Conservation (phyloP, 2,113 vertebrate genomes). For the Odocoileus virginianus region DNA sequence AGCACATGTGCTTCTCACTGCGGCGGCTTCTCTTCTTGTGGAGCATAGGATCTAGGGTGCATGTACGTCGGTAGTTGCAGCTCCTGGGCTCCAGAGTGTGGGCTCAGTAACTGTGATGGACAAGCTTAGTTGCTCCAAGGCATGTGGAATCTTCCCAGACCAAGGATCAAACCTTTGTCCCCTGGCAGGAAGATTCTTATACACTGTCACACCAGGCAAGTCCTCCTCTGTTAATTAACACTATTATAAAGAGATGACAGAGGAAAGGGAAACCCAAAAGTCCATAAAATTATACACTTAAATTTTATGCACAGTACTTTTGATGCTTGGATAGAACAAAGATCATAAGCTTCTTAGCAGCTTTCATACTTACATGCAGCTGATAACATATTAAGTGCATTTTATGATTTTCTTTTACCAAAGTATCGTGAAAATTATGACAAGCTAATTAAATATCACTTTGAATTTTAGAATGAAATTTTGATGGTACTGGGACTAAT, state of each 20-base stretch:
- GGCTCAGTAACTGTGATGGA: not conserved
- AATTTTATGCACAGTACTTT: not conserved
- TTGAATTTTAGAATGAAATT: not conserved
- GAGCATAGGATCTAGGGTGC: not conserved
- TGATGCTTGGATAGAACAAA: not conserved
- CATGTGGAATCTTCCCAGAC: not conserved
- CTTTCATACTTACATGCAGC: not conserved
- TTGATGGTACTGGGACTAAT: not conserved
- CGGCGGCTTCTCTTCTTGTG: not conserved
- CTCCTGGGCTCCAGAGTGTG: not conserved
- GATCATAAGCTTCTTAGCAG: not conserved
- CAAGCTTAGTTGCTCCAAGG: not conserved
- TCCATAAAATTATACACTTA: not conserved
- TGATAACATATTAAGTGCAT: not conserved
- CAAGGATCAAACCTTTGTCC: not conserved
- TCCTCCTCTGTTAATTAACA: not conserved
- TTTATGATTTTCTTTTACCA: not conserved
- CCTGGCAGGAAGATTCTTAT: not conserved
- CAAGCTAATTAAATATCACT: not conserved
- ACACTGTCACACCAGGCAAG: not conserved
- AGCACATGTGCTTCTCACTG: not conserved
- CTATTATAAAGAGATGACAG: not conserved
- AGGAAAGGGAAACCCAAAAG: not conserved
- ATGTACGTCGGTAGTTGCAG: not conserved
- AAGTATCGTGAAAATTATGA: not conserved